Base-by-base conservation (phyloP, 37 sponge, comb jelly and placozoan species). In the Spongilla lacustris region DNA sequence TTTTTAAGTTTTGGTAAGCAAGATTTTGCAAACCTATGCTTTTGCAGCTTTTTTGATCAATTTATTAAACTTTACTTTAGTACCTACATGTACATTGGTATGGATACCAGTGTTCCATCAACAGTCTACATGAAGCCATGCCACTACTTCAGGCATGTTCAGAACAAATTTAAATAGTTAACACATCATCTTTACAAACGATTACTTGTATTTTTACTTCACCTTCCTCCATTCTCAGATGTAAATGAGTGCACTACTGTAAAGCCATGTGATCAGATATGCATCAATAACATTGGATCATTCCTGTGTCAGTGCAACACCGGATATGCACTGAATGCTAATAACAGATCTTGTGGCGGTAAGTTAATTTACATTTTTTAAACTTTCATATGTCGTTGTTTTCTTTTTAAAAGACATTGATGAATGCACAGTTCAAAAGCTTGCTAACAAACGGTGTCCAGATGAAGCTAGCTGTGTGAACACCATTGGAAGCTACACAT, bases 251-350 rank as follows among this genome's bases (percentile, higher is more conserved):
- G 89, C 84, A 25, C 3, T 8, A 8, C 11, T 19, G 21, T 14
- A 0, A n/a, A n/a, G n/a, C 58, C 46, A 11, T 93, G 93, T 86
- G 68, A 81, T 30, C 93, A 93, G 69, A 24, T 35, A 12, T 93
- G 93, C 38, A 50, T 66, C 73, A 93, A 93, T 38, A 81, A 79
- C 11, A 67, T 24, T 49, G 87, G 88, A 36, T 72, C 85, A 70
- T 91, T 49, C 73, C 0, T 38, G 26, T 91, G 92, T 78, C 50
- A 58, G 3, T 91, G 92, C 36, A 25, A 2, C 14, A 26, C 29
- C 30, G 92, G 92, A 4, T 91, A 77, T 49, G 3, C 25, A 1
- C 38, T 69, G 10, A 74, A 67, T 50, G 72, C 19, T 17, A 58
- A 58, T 58, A 8, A 13, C 58, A 58, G 19, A 17, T 17, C 58